phyloP scores from a whole-genome alignment of 1,140 invertebrate species.

The Zaprionus vittiger region DNA sequence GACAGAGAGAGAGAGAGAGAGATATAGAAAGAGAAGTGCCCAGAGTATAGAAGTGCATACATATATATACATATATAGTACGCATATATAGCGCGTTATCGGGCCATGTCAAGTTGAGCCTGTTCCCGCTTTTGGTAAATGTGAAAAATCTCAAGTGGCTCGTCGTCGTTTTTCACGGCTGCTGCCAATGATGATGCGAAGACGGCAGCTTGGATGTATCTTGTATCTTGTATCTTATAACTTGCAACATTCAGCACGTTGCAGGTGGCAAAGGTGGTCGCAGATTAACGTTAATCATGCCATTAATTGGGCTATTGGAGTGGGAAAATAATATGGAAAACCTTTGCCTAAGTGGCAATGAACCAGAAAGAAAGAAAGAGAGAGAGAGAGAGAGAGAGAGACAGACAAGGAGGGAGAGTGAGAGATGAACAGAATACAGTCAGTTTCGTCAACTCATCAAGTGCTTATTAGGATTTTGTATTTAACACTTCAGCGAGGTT shows the following conservation, averaged over 20 bases:
- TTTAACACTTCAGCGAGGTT: neutral
- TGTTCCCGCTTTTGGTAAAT: constrained; percentile 16
- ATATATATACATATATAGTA: neutral
- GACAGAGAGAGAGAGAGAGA: constrained; percentile 1
- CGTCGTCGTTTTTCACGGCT: constrained; percentile 31
- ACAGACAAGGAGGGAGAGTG: neutral
- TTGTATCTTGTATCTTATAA: neutral
- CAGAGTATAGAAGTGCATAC: neutral
- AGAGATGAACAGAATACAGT: neutral
- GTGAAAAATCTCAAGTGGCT: constrained; percentile 61
- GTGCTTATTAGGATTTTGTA: neutral
- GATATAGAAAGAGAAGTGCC: neutral
- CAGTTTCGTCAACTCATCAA: neutral
- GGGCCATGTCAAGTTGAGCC: constrained; percentile 36
- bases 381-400: neutral
- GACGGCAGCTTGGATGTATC: neutral
- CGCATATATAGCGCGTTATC: constrained; percentile 3
- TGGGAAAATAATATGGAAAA: neutral
- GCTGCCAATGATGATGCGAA: neutral
- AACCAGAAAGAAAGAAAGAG: neutral
- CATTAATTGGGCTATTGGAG: constrained; percentile 66
- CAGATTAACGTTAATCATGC: constrained; percentile 74
- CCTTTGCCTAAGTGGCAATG: constrained; percentile 4
- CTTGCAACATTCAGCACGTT: constrained; percentile 1
- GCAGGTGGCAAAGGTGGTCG: constrained; percentile 15